Percentiles rank a stretch among this genome's conserved stretches.
Conservation (phyloP, 2,888 invertebrate species). For the Thereva unica region DNA sequence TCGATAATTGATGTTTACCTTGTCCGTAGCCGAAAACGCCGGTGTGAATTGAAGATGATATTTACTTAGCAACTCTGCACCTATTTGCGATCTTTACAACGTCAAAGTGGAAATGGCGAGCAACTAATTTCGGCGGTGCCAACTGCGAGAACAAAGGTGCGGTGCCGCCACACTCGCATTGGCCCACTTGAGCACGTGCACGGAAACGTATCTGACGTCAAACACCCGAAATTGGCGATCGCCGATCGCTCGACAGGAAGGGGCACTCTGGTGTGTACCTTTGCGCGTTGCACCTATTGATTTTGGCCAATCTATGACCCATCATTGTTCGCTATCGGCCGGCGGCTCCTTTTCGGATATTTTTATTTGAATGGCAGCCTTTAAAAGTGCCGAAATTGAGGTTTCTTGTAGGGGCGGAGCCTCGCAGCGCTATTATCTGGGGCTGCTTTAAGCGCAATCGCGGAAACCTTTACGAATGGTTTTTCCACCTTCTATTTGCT, state of each 20-base stretch:
- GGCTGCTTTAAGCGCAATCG: constrained; percentile 7
- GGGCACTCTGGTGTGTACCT: background rate
- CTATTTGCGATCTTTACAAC: constrained; percentile 8
- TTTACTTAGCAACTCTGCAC: constrained; percentile 16
- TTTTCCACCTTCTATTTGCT: constrained; percentile 28
- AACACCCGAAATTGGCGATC: too few relatives aligned
- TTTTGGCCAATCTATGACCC: background rate
- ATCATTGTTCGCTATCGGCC: too few relatives aligned
- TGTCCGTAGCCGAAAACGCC: constrained; percentile 3
- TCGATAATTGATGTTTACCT: too few relatives aligned
- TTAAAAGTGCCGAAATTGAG: constrained; percentile 24
- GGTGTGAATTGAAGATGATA: constrained; percentile 14
- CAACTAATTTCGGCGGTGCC: constrained; percentile 10
- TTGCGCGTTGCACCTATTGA: constrained; percentile 3
- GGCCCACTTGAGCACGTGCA: constrained; percentile 4
- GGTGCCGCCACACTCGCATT: constrained; percentile 1
- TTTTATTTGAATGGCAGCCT: background rate
- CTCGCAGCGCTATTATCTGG: background rate
- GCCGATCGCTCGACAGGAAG: background rate
- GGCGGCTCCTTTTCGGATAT: background rate
- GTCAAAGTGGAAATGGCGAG: background rate
- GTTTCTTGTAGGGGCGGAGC: background rate
- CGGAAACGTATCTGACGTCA: too few relatives aligned
- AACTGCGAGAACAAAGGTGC: constrained; percentile 3
- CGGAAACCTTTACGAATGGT: constrained; percentile 19